These are phyloP conservation scores for Archocentrus centrarchus DNA, from an alignment of 2,113 vertebrate genomes.

Conservation along the genomic window DNA sequence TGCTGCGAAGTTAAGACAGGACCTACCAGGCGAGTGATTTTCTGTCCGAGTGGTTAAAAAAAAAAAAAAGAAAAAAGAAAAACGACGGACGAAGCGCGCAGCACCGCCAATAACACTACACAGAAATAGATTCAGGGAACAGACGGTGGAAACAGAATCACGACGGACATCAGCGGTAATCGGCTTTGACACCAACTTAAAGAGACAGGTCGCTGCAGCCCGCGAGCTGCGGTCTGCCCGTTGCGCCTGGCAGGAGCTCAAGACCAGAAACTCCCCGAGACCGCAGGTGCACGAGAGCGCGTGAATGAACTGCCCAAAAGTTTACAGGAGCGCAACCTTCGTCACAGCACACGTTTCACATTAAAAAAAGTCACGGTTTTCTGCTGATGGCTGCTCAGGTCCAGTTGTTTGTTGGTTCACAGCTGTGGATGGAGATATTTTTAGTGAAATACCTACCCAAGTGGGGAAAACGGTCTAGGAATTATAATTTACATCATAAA, in stretches of 20 bases:
- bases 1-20: constrained; percentile 30
- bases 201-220: constrained; percentile 79
- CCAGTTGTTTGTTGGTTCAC: background rate
- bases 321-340: background rate
- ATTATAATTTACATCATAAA: too few species aligned
- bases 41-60: background rate
- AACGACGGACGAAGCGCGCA: background rate
- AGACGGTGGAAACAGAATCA: constrained; percentile 82
- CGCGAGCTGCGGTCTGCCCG: background rate
- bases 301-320: background rate
- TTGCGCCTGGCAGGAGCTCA: background rate
- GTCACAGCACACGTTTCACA: background rate
- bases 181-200: constrained; percentile 88
- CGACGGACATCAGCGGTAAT: constrained; percentile 87
- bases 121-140: constrained; percentile 75
- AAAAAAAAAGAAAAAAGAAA: background rate
- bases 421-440: background rate
- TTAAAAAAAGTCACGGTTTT: background rate
- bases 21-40: background rate
- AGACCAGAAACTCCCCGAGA: background rate
- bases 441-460: too few species aligned
- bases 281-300: constrained; percentile 16
- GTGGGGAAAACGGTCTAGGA: too few species aligned
- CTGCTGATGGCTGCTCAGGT: background rate
- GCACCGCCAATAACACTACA: constrained; percentile 7